Evolutionary conservation across 2,888 invertebrate genomes (phyloP), one percentile per base, ranked within the genome.

Genomic region (Autographa gamma): DNA sequence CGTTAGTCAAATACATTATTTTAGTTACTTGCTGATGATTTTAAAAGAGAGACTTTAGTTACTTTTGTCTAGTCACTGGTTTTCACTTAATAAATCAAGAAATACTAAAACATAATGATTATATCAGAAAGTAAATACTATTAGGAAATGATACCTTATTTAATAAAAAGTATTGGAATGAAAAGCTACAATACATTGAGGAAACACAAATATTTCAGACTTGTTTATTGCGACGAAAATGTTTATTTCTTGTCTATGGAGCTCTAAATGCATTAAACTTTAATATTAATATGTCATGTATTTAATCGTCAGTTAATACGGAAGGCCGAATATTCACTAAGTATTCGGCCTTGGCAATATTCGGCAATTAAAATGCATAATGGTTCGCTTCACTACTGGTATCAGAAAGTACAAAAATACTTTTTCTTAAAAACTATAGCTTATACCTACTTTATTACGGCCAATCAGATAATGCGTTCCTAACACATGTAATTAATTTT

Each of bases 351-450:
- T 48, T 0, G n/a, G 48, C n/a, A 48, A 48, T 48, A n/a, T 48
- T 48, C 48, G 48, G 48, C 48, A 8, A n/a, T 8, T n/a, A 48
- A 8, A 48, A 48, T 25, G 25, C 25, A 25, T 25, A 25, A 25
- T n/a, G 5, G 16, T 48, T n/a, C 25, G 25, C 1, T 25, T 25
- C 2, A 25, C 3, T 25, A 25, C 25, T 25, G 25, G 25, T 25
- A 25, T n/a, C n/a, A 1, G 5, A n/a, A n/a, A 6, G 5, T 48
- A 48, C 5, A 48, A n/a, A 48, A n/a, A 48, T 48, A 48, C n/a
- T 48, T n/a, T 48, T n/a, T n/a, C 48, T 48, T 48, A 48, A n/a
- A 48, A 48, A 48, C 48, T n/a, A 48, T 43, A n/a, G 8, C n/a
- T n/a, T 48, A 48, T n/a, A 16, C 9, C 38, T 38, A 34, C 25